These are phyloP conservation scores for Conus canariensis DNA, from an alignment of 2,888 invertebrate species.

Conservation along the genomic window DNA sequence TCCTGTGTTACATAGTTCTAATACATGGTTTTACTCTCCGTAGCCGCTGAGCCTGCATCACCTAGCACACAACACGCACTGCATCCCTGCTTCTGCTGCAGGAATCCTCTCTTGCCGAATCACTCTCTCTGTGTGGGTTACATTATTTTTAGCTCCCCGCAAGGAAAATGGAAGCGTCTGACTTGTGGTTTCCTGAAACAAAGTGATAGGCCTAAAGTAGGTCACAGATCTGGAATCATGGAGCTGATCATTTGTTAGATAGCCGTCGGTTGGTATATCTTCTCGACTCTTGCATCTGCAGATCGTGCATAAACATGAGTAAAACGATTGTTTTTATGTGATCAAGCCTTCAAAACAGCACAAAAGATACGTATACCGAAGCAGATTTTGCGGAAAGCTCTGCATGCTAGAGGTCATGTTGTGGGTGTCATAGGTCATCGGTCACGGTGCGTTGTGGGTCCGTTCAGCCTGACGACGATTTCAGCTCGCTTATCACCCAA, in stretches of 20 bases:
- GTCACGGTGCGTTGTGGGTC: conserved; percentile 40
- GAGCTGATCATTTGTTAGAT: not conserved
- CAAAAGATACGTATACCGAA: conserved; percentile 1
- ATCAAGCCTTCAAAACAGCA: not conserved
- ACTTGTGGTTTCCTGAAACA: conserved; percentile 13
- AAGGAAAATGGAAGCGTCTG: conserved; percentile 40
- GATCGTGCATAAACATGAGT: no score
- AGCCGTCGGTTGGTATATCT: not conserved
- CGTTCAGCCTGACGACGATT: conserved; percentile 23
- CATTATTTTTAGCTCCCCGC: conserved; percentile 34
- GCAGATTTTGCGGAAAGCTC: not conserved
- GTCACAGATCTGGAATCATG: not conserved
- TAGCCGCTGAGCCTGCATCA: not conserved
- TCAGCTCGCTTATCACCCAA: conserved; percentile 12
- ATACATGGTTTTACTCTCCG: no score
- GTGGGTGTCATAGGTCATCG: conserved; percentile 49
- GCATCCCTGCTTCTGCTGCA: conserved; percentile 22
- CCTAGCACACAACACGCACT: not conserved
- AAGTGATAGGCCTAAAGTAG: not conserved
- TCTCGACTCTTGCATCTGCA: not conserved
- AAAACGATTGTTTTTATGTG: no score
- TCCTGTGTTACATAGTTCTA: not conserved
- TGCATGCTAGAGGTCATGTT: not conserved
- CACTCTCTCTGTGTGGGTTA: not conserved
- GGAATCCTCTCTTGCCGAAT: not conserved